phyloP scores from a whole-genome alignment of 2,113 vertebrate species.

The Zosterops lateralis region DNA sequence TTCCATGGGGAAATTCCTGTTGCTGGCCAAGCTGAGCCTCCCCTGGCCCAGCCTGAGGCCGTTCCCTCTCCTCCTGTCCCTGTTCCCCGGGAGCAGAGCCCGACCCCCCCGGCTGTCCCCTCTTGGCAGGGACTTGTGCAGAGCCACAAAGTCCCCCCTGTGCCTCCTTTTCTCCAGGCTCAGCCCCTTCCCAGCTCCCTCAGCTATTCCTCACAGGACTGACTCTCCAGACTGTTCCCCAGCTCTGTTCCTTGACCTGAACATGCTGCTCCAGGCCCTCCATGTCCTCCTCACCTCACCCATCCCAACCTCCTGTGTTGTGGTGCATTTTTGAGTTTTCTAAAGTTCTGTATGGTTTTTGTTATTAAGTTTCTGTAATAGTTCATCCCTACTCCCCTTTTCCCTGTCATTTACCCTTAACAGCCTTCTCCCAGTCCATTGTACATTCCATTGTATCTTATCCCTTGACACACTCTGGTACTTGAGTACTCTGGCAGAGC shows the following conservation, averaged over 20 bases:
- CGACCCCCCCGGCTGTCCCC: neutral
- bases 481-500: no score
- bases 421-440: no score
- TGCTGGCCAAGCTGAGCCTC: neutral
- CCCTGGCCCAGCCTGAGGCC: neutral
- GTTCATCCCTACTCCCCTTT: no score
- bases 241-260: fast-evolving
- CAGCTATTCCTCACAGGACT: neutral
- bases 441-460: no score
- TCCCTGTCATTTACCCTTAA: no score
- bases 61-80: neutral
- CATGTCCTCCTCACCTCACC: neutral
- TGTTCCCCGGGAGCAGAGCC: neutral
- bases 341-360: no score
- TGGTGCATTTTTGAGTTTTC: no score
- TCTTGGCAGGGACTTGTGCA: neutral
- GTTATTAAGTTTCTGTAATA: no score
- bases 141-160: neutral
- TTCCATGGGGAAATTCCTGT: neutral
- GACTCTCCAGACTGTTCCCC: neutral
- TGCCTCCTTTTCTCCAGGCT: neutral
- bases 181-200: neutral
- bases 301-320: neutral
- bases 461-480: no score
- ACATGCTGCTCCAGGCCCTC: neutral